phyloP scores from a whole-genome alignment of 2,888 invertebrate species.

The Drosophila kuntzei region DNA sequence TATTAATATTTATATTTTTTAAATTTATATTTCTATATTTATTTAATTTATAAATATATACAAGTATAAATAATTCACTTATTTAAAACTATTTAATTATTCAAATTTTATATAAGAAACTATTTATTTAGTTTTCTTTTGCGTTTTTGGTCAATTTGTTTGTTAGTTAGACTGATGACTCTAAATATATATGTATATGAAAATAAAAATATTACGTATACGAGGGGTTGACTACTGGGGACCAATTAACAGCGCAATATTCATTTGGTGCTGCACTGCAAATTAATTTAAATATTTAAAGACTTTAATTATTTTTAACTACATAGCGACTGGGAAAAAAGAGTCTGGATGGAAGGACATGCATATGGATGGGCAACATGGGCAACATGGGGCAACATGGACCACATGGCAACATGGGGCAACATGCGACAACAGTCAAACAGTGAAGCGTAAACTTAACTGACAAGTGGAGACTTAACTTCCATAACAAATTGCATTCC shows the following conservation, averaged over 20 bases:
- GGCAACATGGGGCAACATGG: constrained; percentile 58
- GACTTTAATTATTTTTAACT: constrained; percentile 76
- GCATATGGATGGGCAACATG: constrained; percentile 22
- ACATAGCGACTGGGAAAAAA: constrained; percentile 33
- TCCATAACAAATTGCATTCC: constrained; percentile 81
- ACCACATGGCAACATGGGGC: constrained; percentile 65
- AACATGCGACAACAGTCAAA: constrained; percentile 76
- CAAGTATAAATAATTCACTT: no score
- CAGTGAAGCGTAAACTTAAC: constrained; percentile 79
- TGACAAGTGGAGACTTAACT: constrained; percentile 81
- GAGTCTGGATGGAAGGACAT: constrained; percentile 20
- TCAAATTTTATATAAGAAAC: no score
- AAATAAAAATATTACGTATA: constrained; percentile 34
- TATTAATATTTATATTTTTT: no score
- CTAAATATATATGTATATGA: constrained; percentile 1
- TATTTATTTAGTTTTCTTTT: no score
- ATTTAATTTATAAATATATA: no score
- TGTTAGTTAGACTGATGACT: constrained; percentile 16
- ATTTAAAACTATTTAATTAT: no score
- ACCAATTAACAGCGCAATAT: constrained; percentile 56
- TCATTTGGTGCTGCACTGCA: constrained; percentile 56
- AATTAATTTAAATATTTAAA: constrained; percentile 80
- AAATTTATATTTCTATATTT: no score
- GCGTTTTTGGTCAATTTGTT: constrained; percentile 24
- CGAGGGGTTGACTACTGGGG: constrained; percentile 44